These are phyloP conservation scores for Parasteatoda lunata DNA, from an alignment of 2,888 invertebrate genomes.

Conservation along the genomic window DNA sequence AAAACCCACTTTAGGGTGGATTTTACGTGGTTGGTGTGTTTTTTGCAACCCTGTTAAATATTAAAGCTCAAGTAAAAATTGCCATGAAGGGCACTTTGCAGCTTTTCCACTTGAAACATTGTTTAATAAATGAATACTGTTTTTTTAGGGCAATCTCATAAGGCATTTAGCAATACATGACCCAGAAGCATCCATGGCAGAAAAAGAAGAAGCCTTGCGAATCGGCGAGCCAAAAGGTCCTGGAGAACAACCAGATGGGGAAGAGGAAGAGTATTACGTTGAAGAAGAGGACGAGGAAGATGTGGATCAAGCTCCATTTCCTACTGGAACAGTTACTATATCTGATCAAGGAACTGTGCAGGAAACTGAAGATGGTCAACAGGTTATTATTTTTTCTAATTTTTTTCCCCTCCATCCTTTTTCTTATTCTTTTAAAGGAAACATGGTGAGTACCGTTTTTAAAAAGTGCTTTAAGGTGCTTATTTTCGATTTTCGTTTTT, in stretches of 20 bases:
- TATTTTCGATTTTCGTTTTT: too few species aligned
- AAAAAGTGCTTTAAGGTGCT: too few species aligned
- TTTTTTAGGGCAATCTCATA: constrained; percentile 88
- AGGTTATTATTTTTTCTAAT: constrained; percentile 23
- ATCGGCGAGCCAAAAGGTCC: constrained; percentile 69
- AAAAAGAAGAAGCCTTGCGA: constrained; percentile 68
- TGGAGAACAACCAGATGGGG: constrained; percentile 69
- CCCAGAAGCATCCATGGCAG: constrained; percentile 81
- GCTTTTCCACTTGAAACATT: too few species aligned
- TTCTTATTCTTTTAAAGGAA: too few species aligned
- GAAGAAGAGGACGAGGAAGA: constrained; percentile 68
- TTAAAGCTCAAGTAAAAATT: too few species aligned
- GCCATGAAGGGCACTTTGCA: too few species aligned
- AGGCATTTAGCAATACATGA: constrained; percentile 94
- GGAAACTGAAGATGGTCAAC: constrained; percentile 64
- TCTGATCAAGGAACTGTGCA: constrained; percentile 62
- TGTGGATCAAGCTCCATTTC: constrained; percentile 36
- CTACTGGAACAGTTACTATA: constrained; percentile 39
- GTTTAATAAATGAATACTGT: too few species aligned
- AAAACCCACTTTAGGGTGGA: too few species aligned
- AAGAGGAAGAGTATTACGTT: constrained; percentile 69
- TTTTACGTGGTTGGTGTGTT: too few species aligned
- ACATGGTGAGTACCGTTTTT: too few species aligned
- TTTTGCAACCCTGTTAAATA: too few species aligned
- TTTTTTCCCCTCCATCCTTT: neutral